phyloP scores from a whole-genome alignment of 92 coral and sea anemone genomes.

The Porites divaricata region DNA sequence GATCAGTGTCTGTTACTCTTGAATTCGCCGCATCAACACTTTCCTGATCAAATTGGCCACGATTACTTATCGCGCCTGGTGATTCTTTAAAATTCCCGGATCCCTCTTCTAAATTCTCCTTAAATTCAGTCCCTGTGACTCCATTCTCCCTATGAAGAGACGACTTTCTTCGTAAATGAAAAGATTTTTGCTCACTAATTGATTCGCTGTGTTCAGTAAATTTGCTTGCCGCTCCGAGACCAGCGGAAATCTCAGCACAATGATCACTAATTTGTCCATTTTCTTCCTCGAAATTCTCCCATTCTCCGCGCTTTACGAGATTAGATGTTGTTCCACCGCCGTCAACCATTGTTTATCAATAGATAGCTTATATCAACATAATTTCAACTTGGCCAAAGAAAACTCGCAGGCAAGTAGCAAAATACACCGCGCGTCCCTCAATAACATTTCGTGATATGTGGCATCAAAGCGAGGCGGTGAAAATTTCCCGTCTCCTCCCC shows the following conservation, averaged over 20 bases:
- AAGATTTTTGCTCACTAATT: slow-evolving; percentile 27
- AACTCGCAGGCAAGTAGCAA: not conserved
- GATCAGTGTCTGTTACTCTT: slow-evolving; percentile 13
- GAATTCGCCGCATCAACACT: slow-evolving; percentile 16
- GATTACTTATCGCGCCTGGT: not conserved
- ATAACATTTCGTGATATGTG: not conserved
- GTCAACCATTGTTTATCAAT: slow-evolving; percentile 15
- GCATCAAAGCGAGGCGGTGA: slow-evolving; percentile 10
- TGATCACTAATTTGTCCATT: slow-evolving; percentile 14
- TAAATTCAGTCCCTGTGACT: slow-evolving; percentile 17
- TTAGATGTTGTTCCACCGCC: slow-evolving; percentile 4
- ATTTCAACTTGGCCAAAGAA: not conserved
- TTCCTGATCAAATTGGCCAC: slow-evolving; percentile 12
- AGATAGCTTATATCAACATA: slow-evolving; percentile 16
- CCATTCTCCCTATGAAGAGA: slow-evolving; percentile 11
- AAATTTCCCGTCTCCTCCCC: not conserved
- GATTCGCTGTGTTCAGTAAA: slow-evolving; percentile 28
- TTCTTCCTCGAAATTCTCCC: slow-evolving; percentile 75
- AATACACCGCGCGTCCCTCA: not conserved
- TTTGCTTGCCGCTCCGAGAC: not conserved
- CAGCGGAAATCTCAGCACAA: slow-evolving; percentile 20
- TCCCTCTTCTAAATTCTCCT: slow-evolving; percentile 36
- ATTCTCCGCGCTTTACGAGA: slow-evolving; percentile 26
- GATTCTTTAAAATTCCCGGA: not conserved
- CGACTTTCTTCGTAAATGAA: slow-evolving; percentile 8